A percentile compares a stretch with the other conserved stretches of the same genome.
Conservation (phyloP, 2,888 invertebrate genomes). For the Pollenia griseotomentosa region DNA sequence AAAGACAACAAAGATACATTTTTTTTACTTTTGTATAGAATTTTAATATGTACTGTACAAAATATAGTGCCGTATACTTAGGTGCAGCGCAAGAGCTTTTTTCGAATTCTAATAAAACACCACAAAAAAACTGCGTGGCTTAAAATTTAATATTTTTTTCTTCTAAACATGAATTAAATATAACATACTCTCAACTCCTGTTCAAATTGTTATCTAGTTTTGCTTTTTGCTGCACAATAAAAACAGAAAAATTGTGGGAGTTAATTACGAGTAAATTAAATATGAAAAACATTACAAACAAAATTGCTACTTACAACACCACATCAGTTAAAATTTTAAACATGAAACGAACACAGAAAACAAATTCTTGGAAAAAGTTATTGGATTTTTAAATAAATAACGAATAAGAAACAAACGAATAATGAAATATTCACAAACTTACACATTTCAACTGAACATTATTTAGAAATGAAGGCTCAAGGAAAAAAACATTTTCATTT, state of each 20-base stretch:
- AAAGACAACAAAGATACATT: no score
- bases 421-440: background rate
- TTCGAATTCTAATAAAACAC: background rate
- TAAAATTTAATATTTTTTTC: slow-evolving; percentile 37
- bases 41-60: no score
- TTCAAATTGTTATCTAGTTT: background rate
- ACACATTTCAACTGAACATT: background rate
- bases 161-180: slow-evolving; percentile 28
- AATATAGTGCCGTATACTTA: no score
- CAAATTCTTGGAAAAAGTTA: slow-evolving; percentile 68
- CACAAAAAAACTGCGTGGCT: slow-evolving; percentile 39
- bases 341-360: slow-evolving; percentile 24
- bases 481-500: background rate
- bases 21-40: no score
- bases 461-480: background rate
- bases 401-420: slow-evolving; percentile 18
- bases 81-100: no score
- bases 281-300: slow-evolving; percentile 39
- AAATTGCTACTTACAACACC: background rate
- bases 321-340: background rate
- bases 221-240: background rate
- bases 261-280: slow-evolving; percentile 62
- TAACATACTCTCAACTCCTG: background rate
- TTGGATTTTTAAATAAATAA: slow-evolving; percentile 65
- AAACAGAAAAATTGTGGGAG: slow-evolving; percentile 21